Base-by-base conservation (phyloP, 2,888 invertebrate genomes). In the Himalopsyche anomala region DNA sequence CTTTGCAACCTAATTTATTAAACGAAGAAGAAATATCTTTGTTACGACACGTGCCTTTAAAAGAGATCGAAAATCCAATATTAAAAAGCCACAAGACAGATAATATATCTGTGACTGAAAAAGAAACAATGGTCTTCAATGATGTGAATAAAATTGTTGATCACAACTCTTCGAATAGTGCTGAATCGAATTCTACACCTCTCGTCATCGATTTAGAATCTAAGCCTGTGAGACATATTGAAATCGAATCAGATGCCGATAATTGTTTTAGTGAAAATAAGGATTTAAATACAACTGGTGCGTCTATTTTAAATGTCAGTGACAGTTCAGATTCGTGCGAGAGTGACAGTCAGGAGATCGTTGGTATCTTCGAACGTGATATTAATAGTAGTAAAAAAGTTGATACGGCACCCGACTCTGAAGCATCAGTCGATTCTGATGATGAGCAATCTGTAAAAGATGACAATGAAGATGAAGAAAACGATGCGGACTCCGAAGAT, bases 161-260 rank as follows among this genome's bases (percentile, higher is more conserved):
- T 36, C 9, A 12, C 36, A 79, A 55, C 74, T 56, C 55, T 56
- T 84, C 54, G 36, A 84, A 80, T 56, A 81, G 74, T 74, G 84
- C 84, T 56, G 84, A 55, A 54, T 86, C 86, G 5, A 81, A 80
- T 84, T 86, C 86, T 36, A 56, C 19, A 28, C 55, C 82, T 51
- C 81, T 86, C 5, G 86, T 86, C n/a, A 86, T 86, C 4, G 91
- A 91, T 88, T 91, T 90, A 8, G 87, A 85, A 86, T 83, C 55
- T 45, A 85, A 87, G 45, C 51, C 51, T 38, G 38, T 12, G 9
- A 36, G 36, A 74, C 8, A 74, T 74, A 36, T 74, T 74, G 82
- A 83, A 38, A 69, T 36, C 54, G 38, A 81, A 79, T 56, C 15
- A 11, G 86, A 81, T n/a, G 56, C 36, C 36, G 80, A 82, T 56